Conservation (phyloP, 2,113 vertebrate genomes). For the Propithecus coquereli region DNA sequence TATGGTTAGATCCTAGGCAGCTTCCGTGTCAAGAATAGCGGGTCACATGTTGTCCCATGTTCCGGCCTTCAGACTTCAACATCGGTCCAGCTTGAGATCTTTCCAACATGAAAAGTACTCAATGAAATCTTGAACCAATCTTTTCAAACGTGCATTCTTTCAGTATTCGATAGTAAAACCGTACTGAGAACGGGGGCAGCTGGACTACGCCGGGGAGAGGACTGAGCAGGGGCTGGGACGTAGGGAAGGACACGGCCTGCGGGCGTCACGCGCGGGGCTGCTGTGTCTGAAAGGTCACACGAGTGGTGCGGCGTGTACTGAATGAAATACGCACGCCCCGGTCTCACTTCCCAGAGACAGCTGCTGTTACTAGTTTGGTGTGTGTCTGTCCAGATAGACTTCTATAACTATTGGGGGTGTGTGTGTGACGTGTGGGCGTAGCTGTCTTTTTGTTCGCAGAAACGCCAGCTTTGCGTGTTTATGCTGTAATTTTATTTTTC, state of each 20-base stretch:
- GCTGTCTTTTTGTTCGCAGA: neutral
- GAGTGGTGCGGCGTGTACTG: accelerated
- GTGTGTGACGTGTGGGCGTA: accelerated
- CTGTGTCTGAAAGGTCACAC: neutral
- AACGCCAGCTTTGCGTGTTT: neutral
- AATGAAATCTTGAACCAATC: neutral
- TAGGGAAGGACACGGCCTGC: accelerated
- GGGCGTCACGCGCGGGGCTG: too few relatives aligned
- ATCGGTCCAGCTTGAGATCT: accelerated
- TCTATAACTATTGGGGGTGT: neutral
- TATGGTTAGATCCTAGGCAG: too few relatives aligned
- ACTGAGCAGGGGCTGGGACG: too few relatives aligned
- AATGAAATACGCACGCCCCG: accelerated
- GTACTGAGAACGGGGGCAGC: accelerated
- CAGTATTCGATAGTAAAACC: neutral
- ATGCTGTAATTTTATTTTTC: neutral
- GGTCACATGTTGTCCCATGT: accelerated
- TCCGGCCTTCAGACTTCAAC: accelerated
- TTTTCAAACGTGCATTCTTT: neutral
- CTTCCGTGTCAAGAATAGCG: accelerated
- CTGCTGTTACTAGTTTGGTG: neutral
- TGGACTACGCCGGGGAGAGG: accelerated
- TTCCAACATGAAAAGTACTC: neutral
- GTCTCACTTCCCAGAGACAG: accelerated
- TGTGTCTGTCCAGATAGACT: accelerated